Conservation (phyloP, 2,113 vertebrate species). For the Bambusicola thoracicus region DNA sequence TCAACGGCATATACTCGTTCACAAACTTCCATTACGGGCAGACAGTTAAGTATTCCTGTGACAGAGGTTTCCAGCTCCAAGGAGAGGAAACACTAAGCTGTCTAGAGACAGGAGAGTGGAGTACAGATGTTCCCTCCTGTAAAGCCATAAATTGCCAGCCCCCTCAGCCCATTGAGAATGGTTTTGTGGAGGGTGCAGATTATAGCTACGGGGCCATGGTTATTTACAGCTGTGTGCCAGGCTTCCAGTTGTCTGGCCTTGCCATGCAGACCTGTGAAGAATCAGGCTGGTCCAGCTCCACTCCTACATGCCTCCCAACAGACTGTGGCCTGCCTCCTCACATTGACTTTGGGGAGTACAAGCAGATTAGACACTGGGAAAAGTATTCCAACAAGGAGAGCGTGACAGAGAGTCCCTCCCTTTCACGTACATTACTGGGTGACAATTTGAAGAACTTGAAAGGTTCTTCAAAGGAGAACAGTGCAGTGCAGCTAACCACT, state of each 20-base stretch:
- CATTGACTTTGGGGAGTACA: conserved; percentile 93
- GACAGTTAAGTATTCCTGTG: conserved; percentile 86
- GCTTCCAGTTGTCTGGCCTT: conserved; percentile 90
- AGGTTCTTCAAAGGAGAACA: conserved; percentile 34
- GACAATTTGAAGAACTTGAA: conserved; percentile 20
- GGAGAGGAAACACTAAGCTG: conserved; percentile 86
- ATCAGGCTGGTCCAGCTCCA: conserved; percentile 89
- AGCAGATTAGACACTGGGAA: conserved; percentile 72
- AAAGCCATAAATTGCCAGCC: conserved; percentile 87
- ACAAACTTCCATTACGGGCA: conserved; percentile 88
- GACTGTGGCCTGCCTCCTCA: conserved; percentile 97
- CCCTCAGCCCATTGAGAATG: conserved; percentile 91
- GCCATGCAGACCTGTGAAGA: conserved; percentile 95
- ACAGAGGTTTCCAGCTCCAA: conserved; percentile 88
- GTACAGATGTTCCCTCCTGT: conserved; percentile 82
- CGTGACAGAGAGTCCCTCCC: conserved; percentile 41
- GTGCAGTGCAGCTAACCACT: conserved; percentile 62
- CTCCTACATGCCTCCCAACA: conserved; percentile 85
- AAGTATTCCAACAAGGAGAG: conserved; percentile 50
- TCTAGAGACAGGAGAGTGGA: conserved; percentile 89
- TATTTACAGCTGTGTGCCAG: conserved; percentile 98
- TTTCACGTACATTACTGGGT: neutral
- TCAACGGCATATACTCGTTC: conserved; percentile 84
- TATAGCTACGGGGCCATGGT: conserved; percentile 93
- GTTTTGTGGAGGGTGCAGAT: conserved; percentile 96